Evolutionary conservation across 2,113 vertebrate species (phyloP), one percentile per base, ranked within the genome.

Genomic region (Ictalurus furcatus): DNA sequence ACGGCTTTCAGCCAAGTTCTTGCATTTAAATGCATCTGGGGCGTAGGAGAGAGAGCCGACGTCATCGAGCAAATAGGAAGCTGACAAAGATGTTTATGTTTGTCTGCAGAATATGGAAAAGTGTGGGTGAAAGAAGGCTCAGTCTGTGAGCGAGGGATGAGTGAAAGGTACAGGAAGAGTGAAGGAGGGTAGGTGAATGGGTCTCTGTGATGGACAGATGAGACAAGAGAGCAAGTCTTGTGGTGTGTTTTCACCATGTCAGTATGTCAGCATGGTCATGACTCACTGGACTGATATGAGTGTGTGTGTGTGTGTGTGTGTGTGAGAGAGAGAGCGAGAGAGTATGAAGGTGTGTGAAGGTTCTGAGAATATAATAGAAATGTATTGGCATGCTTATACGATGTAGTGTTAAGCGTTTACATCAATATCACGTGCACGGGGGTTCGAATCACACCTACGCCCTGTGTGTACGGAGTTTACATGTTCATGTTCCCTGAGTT

Each of bases 41-140:
- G 78, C n/a, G 37, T 84, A 56, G 48, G 61, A 76, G 85, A 44
- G 73, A 85, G 87, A 9, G 34, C 67, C 92, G 90, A 95, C 91
- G 83, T 94, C 92, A 93, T 37, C 30, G 56, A 54, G 90, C 81
- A 93, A 94, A 94, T 92, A 92, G 93, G 88, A 94, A 92, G 90
- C 91, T 69, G 89, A 89, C 90, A 92, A 93, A 88, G 81, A 71
- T 94, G 93, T 95, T 95, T 95, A 44, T 44, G 91, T 94, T 93
- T 93, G 91, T 93, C 92, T 58, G 21, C 90, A 44, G 81, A 44
- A 92, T 73, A 86, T 93, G 94, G 92, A 90, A 94, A 94, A 93
- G 84, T 9, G 0, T 37, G 73, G 37, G 89, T 95, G 93, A 96
- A 96, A 93, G 92, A 78, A 91, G 34, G 87, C 8, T 88, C 89